phyloP scores from a whole-genome alignment of 92 coral and sea anemone species.

The Parazoanthus swiftii region DNA sequence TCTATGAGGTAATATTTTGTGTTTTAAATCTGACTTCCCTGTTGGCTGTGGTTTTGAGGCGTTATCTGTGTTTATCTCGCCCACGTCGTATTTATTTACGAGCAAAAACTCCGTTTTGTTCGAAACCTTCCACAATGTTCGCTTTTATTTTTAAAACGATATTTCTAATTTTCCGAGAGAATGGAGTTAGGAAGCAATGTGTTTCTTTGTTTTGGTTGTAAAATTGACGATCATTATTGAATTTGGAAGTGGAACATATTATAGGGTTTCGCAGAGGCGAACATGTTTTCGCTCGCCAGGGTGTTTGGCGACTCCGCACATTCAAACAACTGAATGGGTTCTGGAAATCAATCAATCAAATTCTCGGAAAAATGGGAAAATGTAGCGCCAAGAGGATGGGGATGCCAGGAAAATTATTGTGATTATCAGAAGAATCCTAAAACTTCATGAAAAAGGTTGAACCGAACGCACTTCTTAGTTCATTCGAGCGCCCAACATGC shows the following conservation, averaged over 20 bases:
- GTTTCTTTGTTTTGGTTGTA: not conserved
- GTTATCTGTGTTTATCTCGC: not conserved
- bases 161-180: conserved; percentile 27
- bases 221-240: conserved; percentile 7
- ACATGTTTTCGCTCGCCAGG: not conserved
- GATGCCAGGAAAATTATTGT: conserved; percentile 31
- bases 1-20: conserved; percentile 1
- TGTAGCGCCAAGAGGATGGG: not conserved
- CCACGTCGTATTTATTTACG: conserved; percentile 34
- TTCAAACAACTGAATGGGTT: conserved; percentile 10
- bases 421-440: not conserved
- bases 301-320: conserved; percentile 12
- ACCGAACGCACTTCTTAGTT: not conserved
- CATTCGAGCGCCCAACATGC: conserved; percentile 9
- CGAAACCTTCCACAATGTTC: conserved; percentile 4
- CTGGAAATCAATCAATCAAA: conserved; percentile 6
- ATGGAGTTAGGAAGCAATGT: not conserved
- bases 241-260: conserved; percentile 1
- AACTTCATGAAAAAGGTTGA: not conserved
- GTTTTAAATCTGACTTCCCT: conserved; percentile 10
- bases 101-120: conserved; percentile 18
- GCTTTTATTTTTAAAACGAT: not conserved
- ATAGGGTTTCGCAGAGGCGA: not conserved
- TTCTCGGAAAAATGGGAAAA: not conserved
- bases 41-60: conserved; percentile 5